Base-by-base conservation (phyloP, 1,140 invertebrate species). In the Neodiprion fabricii region DNA sequence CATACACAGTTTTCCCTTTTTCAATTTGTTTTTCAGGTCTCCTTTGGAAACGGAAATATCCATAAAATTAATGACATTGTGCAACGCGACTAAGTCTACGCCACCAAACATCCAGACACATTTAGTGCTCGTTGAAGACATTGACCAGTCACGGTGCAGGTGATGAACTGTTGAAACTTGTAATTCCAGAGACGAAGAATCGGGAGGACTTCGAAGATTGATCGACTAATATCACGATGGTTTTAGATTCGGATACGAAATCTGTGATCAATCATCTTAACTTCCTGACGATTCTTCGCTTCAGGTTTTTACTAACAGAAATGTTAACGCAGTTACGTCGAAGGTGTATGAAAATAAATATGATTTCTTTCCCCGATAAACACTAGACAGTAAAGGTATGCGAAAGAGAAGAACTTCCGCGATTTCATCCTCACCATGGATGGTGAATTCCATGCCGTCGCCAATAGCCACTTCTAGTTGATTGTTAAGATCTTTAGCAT, bases 371-470 rank as follows among this genome's bases (percentile, higher is more conserved):
- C 28, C 28, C 28, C 28, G 1, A 40, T 40, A 40, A 21, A 21
- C 17, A 21, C 17, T 40, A 40, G 1, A 40, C 1, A 40, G 5
- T 40, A 40, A 40, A 40, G 28, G 28, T 40, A 40, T 40, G 28
- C 28, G 53, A 61, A 61, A 61, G 53, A 12, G n/a, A 61, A 5
- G 5, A 61, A 12, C 11, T 61, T 5, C n/a, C 53, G n/a, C 4
- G 53, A 61, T 61, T 7, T 61, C 53, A 61, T 61, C 53, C 77
- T 89, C 91, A 94, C 94, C 95, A 86, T 96, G 95, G 89, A 96
- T 96, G 5, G 94, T 96, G 82, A 96, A 95, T 87, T 97, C 95
- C 93, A 96, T 95, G 67, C 95, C 95, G 85, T 96, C 95, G 9
- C 95, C 95, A 79, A 96, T 96, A 48, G 95, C 95, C 76, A 97